phyloP scores from a whole-genome alignment of 2,888 invertebrate genomes.

The Apamea anceps region DNA sequence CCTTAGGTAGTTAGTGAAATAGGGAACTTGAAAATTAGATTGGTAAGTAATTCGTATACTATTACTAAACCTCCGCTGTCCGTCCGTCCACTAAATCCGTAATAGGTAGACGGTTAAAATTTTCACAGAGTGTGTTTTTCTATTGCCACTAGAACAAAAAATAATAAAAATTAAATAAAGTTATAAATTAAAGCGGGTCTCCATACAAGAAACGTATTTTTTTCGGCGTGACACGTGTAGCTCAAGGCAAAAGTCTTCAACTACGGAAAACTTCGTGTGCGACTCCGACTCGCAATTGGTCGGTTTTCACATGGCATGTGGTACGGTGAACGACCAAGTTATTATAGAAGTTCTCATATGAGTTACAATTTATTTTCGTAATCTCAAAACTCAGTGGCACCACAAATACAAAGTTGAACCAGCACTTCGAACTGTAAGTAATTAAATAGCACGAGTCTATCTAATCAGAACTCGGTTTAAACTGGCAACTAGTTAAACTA shows the following conservation, averaged over 20 bases:
- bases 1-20: not conserved
- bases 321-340: not conserved
- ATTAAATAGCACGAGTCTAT: constrained; percentile 69
- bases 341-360: not conserved
- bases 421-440: constrained; percentile 51
- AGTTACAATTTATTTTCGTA: constrained; percentile 12
- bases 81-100: too few relatives aligned
- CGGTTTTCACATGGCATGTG: not conserved
- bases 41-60: too few relatives aligned
- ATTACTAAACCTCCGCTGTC: too few relatives aligned
- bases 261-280: too few relatives aligned
- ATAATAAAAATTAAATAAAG: too few relatives aligned
- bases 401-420: constrained; percentile 42
- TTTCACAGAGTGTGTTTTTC: too few relatives aligned
- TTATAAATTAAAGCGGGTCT: not conserved
- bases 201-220: not conserved
- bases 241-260: too few relatives aligned
- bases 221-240: too few relatives aligned
- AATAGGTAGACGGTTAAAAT: too few relatives aligned
- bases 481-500: constrained; percentile 65
- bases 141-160: too few relatives aligned
- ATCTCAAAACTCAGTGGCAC: constrained; percentile 17
- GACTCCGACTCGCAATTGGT: not conserved
- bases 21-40: not conserved
- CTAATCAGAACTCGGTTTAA: constrained; percentile 71